Conservation (phyloP, 2,113 vertebrate genomes). For the Butorides virescens region DNA sequence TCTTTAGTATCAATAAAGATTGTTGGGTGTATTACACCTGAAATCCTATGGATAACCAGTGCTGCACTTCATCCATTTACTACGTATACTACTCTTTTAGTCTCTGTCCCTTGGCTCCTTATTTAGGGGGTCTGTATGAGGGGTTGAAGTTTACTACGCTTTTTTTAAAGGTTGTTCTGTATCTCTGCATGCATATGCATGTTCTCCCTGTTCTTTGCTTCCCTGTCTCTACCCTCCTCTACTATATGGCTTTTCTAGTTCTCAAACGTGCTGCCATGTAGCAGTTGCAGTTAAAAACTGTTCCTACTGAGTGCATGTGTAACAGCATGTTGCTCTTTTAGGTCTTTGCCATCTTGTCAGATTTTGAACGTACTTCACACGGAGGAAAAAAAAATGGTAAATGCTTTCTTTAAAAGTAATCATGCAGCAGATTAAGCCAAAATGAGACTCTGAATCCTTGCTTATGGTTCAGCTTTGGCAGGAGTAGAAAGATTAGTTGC, state of each 20-base stretch:
- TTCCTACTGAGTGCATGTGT: neutral
- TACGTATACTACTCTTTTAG: neutral
- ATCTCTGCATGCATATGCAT: rapidly evolving
- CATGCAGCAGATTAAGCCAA: neutral
- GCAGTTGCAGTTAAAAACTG: neutral
- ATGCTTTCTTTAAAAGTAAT: neutral
- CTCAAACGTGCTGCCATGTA: neutral
- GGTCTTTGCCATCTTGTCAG: neutral
- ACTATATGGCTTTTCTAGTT: neutral
- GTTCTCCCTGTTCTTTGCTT: neutral
- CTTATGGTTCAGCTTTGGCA: neutral
- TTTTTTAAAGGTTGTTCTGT: neutral
- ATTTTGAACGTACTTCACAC: rapidly evolving
- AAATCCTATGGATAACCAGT: neutral
- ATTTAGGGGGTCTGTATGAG: neutral
- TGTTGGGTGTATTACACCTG: neutral
- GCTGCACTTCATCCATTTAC: neutral
- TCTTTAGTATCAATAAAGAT: neutral
- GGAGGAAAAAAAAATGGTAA: neutral
- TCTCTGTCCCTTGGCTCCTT: neutral
- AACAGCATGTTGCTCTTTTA: neutral
- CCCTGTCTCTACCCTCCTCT: neutral
- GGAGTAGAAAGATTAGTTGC: neutral
- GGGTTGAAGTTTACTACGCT: rapidly evolving
- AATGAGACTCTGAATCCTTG: neutral